phyloP scores from a whole-genome alignment of 2,888 invertebrate species.

The Macrosoma leucophasiata region DNA sequence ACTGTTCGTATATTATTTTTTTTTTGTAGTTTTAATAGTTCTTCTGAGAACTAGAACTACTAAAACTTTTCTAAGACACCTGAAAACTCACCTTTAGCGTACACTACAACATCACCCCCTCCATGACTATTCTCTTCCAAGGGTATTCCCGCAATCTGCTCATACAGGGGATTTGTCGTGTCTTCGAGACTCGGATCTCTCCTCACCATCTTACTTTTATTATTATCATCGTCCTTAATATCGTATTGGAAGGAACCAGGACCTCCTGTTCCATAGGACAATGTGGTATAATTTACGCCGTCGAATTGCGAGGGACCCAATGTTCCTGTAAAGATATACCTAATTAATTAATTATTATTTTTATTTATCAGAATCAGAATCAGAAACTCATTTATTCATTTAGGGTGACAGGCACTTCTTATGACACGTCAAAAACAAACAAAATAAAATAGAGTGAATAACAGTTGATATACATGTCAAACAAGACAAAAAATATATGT shows the following conservation, averaged over 20 bases:
- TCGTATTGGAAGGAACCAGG: constrained; percentile 78
- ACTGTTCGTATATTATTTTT: too few relatives aligned
- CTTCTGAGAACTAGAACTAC: too few relatives aligned
- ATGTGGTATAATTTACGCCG: constrained; percentile 82
- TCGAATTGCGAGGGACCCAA: constrained; percentile 78
- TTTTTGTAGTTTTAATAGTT: too few relatives aligned
- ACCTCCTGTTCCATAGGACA: constrained; percentile 87
- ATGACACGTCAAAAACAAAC: too few relatives aligned
- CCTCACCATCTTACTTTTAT: constrained; percentile 56
- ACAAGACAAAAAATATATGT: too few relatives aligned
- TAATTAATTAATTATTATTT: background rate
- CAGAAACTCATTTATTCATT: too few relatives aligned
- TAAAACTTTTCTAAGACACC: background rate
- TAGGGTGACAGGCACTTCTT: too few relatives aligned
- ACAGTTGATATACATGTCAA: too few relatives aligned
- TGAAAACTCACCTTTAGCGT: constrained; percentile 79
- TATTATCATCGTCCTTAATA: constrained; percentile 38
- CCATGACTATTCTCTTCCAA: constrained; percentile 86
- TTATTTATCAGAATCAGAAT: too few relatives aligned
- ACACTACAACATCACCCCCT: constrained; percentile 90
- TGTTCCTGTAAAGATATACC: constrained; percentile 64
- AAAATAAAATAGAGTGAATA: too few relatives aligned
- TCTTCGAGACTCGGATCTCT: constrained; percentile 77
- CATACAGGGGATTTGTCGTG: constrained; percentile 79
- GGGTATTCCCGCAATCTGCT: constrained; percentile 82